Evolutionary conservation across 35 echinoderm and acorn worm species (phyloP), one percentile per base, ranked within the genome.

Genomic region (Lytechinus pictus): DNA sequence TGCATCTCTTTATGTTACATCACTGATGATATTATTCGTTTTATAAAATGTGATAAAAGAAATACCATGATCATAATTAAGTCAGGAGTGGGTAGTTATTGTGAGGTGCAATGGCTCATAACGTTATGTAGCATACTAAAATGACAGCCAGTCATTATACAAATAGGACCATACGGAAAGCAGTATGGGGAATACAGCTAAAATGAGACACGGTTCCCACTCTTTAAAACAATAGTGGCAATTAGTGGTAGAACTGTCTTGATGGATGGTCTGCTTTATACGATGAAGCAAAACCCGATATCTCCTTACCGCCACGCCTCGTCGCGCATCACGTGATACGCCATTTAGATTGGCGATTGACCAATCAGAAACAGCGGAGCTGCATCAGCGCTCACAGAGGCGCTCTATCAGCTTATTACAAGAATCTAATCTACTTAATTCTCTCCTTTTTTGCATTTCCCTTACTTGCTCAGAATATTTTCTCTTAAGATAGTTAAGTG

Each of bases 401-500:
- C 88, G 88, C 88, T 90, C 52, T 44, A 90, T 90, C 52, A 90
- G 88, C 88, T 90, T 90, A 90, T 90, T 44, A 90, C 88, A 54
- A 90, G 88, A 90, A 90, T 54, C 88, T 90, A 52, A 90, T 90
- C 88, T 79, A 90, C 28, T 90, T 90, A 90, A 90, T 90, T 90
- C 88, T 52, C 88, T 90, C 24, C 52, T 44, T 33, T 33, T 44
- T 33, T 33, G 88, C 29, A 44, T 90, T 90, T 90, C 66, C 66
- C 66, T 79, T 19, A 79, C 66, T 24, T 79, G 66, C 66, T 79
- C 66, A 79, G 19, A 79, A 79, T 79, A 79, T 79, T 24, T 7
- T 79, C 66, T 79, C 66, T 79, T 79, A 79, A 79, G 66, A 79
- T n/a, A 79, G 66, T 79, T 79, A 79, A 79, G 66, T 79, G 66